Evolutionary conservation across 1,140 invertebrate genomes (phyloP).

Genomic region (Aphis gossypii): DNA sequence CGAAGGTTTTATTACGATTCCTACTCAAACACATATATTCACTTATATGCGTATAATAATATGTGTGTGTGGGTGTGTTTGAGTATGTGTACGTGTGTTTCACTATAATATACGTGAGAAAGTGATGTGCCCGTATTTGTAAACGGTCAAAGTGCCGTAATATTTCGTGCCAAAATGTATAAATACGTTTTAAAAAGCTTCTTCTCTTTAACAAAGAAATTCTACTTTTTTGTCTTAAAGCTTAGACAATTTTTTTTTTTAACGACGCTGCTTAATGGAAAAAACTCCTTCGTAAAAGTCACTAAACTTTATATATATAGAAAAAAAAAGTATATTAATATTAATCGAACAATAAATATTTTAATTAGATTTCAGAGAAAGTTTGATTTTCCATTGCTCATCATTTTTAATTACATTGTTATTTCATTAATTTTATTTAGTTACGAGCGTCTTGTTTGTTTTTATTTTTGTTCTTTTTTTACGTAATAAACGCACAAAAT

Average conservation of each 20-base stretch:
- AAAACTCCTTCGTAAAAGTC: neutral
- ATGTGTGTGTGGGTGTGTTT: neutral
- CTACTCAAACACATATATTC: neutral
- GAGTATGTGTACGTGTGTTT: neutral
- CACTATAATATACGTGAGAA: neutral
- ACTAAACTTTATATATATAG: neutral
- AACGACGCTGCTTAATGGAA: neutral
- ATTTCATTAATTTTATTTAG: neutral
- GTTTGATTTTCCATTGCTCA: constrained; percentile 25
- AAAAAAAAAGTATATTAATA: neutral
- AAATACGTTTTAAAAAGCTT: constrained; percentile 46
- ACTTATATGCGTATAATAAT: neutral
- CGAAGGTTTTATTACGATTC: constrained; percentile 45
- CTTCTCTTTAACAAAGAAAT: neutral
- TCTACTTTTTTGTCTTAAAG: neutral
- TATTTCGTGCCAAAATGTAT: neutral
- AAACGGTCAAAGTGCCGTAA: constrained; percentile 31
- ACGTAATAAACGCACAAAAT: neutral
- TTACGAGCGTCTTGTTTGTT: neutral
- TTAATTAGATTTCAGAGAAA: constrained; percentile 22
- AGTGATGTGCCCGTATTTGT: neutral
- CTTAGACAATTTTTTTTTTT: neutral
- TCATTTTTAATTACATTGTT: neutral
- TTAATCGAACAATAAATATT: constrained; percentile 24
- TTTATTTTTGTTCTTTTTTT: neutral